These are phyloP conservation scores for Enteromius viviparus DNA, from an alignment of 2,797 vertebrate species.

Conservation along the genomic window DNA sequence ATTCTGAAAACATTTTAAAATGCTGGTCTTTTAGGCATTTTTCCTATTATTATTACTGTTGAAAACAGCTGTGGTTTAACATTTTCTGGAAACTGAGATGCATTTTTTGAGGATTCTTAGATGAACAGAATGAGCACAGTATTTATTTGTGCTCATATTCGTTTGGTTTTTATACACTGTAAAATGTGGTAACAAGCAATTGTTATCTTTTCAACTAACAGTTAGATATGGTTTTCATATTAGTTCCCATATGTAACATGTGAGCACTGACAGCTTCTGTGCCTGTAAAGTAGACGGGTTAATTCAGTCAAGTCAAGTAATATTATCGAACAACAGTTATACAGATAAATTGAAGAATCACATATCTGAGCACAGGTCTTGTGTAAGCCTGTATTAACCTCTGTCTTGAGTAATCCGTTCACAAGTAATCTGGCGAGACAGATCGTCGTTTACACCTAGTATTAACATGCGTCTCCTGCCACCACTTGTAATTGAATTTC, in stretches of 20 bases:
- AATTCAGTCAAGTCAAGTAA: not conserved
- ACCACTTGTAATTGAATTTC: not conserved
- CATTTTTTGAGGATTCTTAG: not conserved
- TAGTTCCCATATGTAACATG: not conserved
- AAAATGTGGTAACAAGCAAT: not conserved
- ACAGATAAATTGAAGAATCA: not conserved
- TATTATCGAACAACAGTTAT: not conserved
- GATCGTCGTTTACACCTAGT: not conserved
- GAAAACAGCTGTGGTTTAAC: not conserved
- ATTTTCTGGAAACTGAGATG: not conserved
- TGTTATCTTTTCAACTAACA: not conserved
- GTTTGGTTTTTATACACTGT: not conserved
- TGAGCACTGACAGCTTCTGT: not conserved
- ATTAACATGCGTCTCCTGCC: slow-evolving; percentile 18
- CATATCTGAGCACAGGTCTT: not conserved
- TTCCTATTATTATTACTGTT: not conserved
- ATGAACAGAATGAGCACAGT: not conserved
- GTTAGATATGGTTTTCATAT: not conserved
- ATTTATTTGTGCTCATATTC: not conserved
- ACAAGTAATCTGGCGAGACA: slow-evolving; percentile 6
- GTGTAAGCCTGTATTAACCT: slow-evolving; percentile 1
- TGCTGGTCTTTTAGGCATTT: not conserved
- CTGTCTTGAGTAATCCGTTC: not conserved
- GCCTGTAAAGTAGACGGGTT: not conserved
- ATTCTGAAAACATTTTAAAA: not conserved